Evolutionary conservation across 2,888 invertebrate species (phyloP).

Genomic region (Drosophila pseudotakahashii): DNA sequence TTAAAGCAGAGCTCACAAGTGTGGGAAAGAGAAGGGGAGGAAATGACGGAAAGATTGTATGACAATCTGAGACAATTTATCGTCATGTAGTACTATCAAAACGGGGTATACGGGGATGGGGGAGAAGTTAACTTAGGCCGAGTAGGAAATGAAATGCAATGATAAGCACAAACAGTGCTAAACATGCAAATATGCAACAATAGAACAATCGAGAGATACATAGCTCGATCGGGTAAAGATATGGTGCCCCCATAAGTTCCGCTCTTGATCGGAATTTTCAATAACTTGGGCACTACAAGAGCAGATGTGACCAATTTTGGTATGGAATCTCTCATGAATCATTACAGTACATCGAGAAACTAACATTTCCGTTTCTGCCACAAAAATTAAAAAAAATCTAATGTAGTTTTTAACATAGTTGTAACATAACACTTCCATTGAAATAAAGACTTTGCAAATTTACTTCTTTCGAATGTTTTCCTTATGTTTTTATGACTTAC

Average conservation of each 20-base stretch:
- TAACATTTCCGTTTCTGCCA: background rate
- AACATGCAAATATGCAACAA: slow-evolving; percentile 68
- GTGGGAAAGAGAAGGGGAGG: slow-evolving; percentile 11
- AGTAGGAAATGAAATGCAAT: slow-evolving; percentile 73
- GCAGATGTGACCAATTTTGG: background rate
- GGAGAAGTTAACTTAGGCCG: slow-evolving; percentile 27
- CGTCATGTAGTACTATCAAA: slow-evolving; percentile 29
- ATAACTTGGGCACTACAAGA: background rate
- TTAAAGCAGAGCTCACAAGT: slow-evolving; percentile 55
- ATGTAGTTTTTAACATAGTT: too few species aligned
- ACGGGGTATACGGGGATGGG: background rate
- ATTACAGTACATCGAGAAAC: background rate
- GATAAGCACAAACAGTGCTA: slow-evolving; percentile 75
- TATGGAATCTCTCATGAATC: slow-evolving; percentile 6
- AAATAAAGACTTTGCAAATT: too few species aligned
- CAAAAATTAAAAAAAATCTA: background rate
- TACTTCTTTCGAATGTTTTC: too few species aligned
- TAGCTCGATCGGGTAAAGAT: slow-evolving; percentile 56
- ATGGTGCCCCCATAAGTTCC: slow-evolving; percentile 23
- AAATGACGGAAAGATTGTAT: slow-evolving; percentile 34
- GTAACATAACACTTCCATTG: background rate
- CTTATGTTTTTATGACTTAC: too few species aligned
- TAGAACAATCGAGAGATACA: slow-evolving; percentile 48
- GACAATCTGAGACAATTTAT: slow-evolving; percentile 45
- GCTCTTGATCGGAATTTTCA: slow-evolving; percentile 10